These are phyloP conservation scores for Lota lota DNA, from an alignment of 2,113 vertebrate species.

Conservation along the genomic window DNA sequence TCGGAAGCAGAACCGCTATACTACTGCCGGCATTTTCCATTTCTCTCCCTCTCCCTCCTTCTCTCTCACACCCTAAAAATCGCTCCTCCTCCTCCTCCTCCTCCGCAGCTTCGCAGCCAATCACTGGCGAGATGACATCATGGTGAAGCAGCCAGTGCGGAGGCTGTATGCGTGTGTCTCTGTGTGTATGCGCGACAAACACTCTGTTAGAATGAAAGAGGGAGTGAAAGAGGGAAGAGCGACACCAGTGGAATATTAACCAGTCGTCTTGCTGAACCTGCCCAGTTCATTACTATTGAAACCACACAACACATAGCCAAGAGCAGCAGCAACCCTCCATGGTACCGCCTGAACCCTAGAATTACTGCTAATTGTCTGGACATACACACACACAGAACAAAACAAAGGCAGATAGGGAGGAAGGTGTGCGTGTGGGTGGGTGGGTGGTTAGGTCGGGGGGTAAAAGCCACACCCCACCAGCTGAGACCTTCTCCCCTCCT, in stretches of 20 bases:
- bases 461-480: neutral
- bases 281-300: neutral
- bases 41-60: constrained; percentile 39
- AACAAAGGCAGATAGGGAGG: neutral
- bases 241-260: neutral
- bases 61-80: constrained; percentile 61
- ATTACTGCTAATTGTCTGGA: neutral
- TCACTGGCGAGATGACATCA: constrained; percentile 92
- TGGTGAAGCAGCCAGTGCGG: constrained; percentile 83
- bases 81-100: constrained; percentile 77
- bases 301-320: neutral
- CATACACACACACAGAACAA: neutral
- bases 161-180: constrained; percentile 72
- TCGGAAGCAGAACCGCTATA: constrained; percentile 53
- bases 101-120: constrained; percentile 83
- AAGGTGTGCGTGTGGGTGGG: neutral
- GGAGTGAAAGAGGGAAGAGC: neutral
- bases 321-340: too few species aligned
- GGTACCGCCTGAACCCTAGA: neutral
- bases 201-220: neutral
- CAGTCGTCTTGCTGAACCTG: neutral
- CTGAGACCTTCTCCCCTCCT: neutral
- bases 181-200: too few species aligned
- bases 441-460: neutral
- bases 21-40: constrained; percentile 71